These are phyloP conservation scores for Dendropsophus ebraccatus DNA, from an alignment of 2,113 vertebrate genomes.

Conservation along the genomic window DNA sequence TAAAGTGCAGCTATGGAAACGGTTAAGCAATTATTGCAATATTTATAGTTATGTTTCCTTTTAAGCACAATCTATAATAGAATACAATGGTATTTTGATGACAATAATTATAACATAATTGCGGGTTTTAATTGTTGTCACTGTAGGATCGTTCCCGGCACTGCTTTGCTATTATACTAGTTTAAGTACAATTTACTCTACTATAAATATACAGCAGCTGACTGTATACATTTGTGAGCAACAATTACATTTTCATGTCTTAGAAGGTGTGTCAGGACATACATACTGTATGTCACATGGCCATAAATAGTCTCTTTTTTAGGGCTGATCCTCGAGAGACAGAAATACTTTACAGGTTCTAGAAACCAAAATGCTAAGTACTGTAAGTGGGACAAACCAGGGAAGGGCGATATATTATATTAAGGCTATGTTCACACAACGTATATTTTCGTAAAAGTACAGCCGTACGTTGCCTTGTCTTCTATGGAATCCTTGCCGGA, in stretches of 20 bases:
- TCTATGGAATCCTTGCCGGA: too few species aligned
- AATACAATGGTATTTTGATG: background rate
- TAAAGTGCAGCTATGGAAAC: background rate
- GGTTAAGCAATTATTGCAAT: background rate
- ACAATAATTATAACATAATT: conserved; percentile 9
- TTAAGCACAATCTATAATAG: background rate
- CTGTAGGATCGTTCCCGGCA: background rate
- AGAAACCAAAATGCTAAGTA: too few species aligned
- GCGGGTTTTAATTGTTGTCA: background rate
- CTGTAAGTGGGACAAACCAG: too few species aligned
- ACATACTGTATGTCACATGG: too few species aligned
- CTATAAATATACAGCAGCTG: background rate
- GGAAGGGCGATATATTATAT: too few species aligned
- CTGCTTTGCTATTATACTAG: background rate
- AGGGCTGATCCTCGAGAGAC: too few species aligned
- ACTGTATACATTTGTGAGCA: background rate
- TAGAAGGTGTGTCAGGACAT: background rate
- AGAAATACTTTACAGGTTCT: too few species aligned
- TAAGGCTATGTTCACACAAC: too few species aligned
- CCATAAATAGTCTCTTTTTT: too few species aligned
- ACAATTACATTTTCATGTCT: background rate
- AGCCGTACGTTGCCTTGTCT: too few species aligned
- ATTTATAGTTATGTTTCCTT: background rate
- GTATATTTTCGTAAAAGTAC: too few species aligned
- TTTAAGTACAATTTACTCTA: background rate